Evolutionary conservation across 2,113 vertebrate species (phyloP), one percentile per base, ranked within the genome.

Genomic region (Camelus dromedarius): DNA sequence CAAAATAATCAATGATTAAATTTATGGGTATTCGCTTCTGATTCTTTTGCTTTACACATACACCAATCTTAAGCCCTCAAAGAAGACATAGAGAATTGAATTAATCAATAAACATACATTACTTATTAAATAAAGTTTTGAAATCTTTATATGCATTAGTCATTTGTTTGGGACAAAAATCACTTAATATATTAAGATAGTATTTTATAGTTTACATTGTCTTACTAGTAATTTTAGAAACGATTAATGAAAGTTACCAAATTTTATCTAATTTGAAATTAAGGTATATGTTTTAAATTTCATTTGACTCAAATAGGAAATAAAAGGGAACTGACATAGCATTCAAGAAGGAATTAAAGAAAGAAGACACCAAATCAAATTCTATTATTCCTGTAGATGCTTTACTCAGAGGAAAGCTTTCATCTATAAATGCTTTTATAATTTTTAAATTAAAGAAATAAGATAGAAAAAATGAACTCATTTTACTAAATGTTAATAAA

Each of bases 401-500:
- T 86, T 86, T 62, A 70, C 18, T n/a, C 13, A 54, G 75, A 60
- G 54, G 28, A 62, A 64, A 66, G 12, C 42, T 46, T 80, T 86
- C 28, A 86, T 86, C 15, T n/a, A 35, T 54, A 62, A 80, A 69
- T 54, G 18, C 2, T 28, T 73, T 54, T 48, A 46, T 80, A 80
- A 35, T n/a, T 91, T 54, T 70, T 70, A 35, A 70, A 91, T 81
- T 70, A 70, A 81, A 69, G 8, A 35, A 86, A 70, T 32, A 91
- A 42, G 16, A 85, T 24, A 50, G 13, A 64, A 91, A 70, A n/a
- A 62, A 67, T 70, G 20, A 79, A 9, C 46, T 77, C 48, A 52
- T 62, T 75, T 85, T 77, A 69, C 26, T 67, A 91, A 80, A 72
- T 72, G 54, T 72, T 95, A 62, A 50, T 62, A 70, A 87, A 32